Evolutionary conservation across 2,888 invertebrate species (phyloP).

Genomic region (Marronus borbonicus): DNA sequence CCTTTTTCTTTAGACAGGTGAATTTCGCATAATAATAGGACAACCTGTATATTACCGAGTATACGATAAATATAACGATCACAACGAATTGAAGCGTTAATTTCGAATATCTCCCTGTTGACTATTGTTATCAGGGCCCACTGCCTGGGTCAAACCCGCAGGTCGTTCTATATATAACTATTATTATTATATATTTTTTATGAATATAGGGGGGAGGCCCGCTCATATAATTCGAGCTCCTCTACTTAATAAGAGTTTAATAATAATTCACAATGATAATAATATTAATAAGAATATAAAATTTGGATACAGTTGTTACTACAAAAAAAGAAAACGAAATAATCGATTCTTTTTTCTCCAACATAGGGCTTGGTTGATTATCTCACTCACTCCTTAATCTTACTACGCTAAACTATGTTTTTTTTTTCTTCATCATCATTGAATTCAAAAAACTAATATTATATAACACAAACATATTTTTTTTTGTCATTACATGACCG

Average conservation of each 20-base stretch:
- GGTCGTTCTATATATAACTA: slow-evolving; percentile 57
- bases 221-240: slow-evolving; percentile 60
- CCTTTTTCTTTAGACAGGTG: not conserved
- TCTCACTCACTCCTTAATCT: slow-evolving; percentile 60
- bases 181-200: slow-evolving; percentile 54
- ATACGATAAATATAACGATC: slow-evolving; percentile 57
- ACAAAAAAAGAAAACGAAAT: slow-evolving; percentile 53
- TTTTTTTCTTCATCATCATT: slow-evolving; percentile 47
- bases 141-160: slow-evolving; percentile 65
- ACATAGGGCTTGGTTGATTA: slow-evolving; percentile 63
- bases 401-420: slow-evolving; percentile 60
- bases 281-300: slow-evolving; percentile 59
- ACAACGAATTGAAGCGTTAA: slow-evolving; percentile 60
- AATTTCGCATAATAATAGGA: not conserved
- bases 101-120: slow-evolving; percentile 68
- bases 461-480: slow-evolving; percentile 58
- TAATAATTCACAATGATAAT: slow-evolving; percentile 26
- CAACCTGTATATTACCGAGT: slow-evolving; percentile 30
- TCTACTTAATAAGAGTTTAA: slow-evolving; percentile 47
- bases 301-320: slow-evolving; percentile 59
- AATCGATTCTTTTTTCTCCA: slow-evolving; percentile 53
- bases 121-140: slow-evolving; percentile 60
- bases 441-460: slow-evolving; percentile 60
- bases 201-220: slow-evolving; percentile 61
- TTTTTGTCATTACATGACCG: slow-evolving; percentile 69